Evolutionary conservation across 2,113 vertebrate genomes (phyloP).

Genomic region (Percopsis transmontana): DNA sequence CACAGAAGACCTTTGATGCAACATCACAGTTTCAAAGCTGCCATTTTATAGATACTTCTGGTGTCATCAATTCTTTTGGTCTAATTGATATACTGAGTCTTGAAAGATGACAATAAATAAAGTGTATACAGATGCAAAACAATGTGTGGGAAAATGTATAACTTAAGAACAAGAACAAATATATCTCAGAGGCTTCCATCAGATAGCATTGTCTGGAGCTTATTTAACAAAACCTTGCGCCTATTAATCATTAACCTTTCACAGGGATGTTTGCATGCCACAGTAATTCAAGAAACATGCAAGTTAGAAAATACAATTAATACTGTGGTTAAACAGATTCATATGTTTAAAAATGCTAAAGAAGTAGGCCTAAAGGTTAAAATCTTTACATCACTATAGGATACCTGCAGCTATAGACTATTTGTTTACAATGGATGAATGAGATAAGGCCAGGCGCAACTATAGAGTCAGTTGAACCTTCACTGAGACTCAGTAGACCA

Average conservation of each 20-base stretch:
- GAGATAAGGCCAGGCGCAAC: background rate
- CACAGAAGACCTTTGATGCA: slow-evolving; percentile 56
- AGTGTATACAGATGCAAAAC: background rate
- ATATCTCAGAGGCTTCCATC: background rate
- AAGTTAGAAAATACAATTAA: slow-evolving; percentile 37
- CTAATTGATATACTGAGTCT: slow-evolving; percentile 36
- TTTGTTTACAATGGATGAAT: slow-evolving; percentile 2
- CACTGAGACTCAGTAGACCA: slow-evolving; percentile 29
- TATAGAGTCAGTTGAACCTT: slow-evolving; percentile 50
- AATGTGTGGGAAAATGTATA: too few relatives aligned
- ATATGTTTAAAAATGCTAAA: background rate
- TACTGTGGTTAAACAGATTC: slow-evolving; percentile 28
- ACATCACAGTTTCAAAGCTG: slow-evolving; percentile 29
- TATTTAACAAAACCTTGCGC: slow-evolving; percentile 35
- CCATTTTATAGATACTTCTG: slow-evolving; percentile 10
- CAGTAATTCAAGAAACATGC: slow-evolving; percentile 45
- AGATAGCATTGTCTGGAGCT: slow-evolving; percentile 3
- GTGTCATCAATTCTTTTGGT: slow-evolving; percentile 23
- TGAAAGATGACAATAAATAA: slow-evolving; percentile 19
- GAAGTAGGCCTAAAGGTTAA: background rate
- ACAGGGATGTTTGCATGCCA: slow-evolving; percentile 46
- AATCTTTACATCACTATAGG: background rate
- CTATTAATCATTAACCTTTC: slow-evolving; percentile 58
- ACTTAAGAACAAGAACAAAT: slow-evolving; percentile 17
- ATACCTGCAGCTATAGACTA: background rate